Conservation (phyloP, 2,797 vertebrate genomes). For the Syngnathus rostellatus region DNA sequence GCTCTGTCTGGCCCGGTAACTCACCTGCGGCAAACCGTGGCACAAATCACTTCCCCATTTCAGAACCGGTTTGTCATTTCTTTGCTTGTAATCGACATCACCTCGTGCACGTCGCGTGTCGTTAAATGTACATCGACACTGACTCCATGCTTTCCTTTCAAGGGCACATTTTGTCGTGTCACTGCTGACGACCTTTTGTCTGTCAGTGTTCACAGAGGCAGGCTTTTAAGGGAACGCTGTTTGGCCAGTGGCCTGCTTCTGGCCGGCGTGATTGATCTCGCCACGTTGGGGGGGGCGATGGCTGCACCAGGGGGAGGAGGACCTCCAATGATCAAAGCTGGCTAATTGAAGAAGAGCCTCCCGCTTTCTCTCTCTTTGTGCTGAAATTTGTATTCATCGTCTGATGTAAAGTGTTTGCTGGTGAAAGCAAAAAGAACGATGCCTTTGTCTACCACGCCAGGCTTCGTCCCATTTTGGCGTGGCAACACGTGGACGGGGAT, state of each 20-base stretch:
- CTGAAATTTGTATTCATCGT: slow-evolving; percentile 65
- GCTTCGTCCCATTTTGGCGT: not conserved
- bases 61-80: no score
- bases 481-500: not conserved
- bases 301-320: slow-evolving; percentile 35
- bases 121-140: slow-evolving; percentile 8
- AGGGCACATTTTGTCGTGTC: slow-evolving; percentile 38
- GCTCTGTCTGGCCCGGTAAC: slow-evolving; percentile 73
- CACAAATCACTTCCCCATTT: slow-evolving; percentile 12
- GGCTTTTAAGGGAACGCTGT: slow-evolving; percentile 56
- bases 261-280: slow-evolving; percentile 57
- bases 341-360: slow-evolving; percentile 70
- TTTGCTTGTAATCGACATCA: no score
- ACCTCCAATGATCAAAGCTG: slow-evolving; percentile 72
- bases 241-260: slow-evolving; percentile 38
- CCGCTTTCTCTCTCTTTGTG: slow-evolving; percentile 34
- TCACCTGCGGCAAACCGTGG: slow-evolving; percentile 66
- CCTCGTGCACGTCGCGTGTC: no score
- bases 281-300: slow-evolving; percentile 45
- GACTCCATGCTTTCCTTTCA: slow-evolving; percentile 33
- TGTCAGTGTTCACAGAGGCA: slow-evolving; percentile 46
- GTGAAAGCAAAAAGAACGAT: slow-evolving; percentile 58
- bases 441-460: slow-evolving; percentile 49
- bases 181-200: slow-evolving; percentile 37
- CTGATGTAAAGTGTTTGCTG: slow-evolving; percentile 71